Evolutionary conservation across 2,888 invertebrate genomes (phyloP).

Genomic region (Nasonovia ribisnigri): DNA sequence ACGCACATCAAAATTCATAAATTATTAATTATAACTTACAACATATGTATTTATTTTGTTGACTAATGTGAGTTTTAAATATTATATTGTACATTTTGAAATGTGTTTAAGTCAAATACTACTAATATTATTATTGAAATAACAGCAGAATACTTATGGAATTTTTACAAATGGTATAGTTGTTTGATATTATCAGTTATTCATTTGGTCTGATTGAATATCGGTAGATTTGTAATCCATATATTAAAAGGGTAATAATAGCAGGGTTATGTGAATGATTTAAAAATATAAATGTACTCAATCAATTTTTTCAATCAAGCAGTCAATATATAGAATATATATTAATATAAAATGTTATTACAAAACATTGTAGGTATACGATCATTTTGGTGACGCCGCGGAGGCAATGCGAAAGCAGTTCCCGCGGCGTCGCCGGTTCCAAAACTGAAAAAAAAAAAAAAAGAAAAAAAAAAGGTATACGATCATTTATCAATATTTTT

Average conservation of each 20-base stretch:
- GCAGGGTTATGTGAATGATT: neutral
- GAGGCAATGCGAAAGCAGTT: too few species aligned
- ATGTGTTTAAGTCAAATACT: too few species aligned
- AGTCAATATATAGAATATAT: neutral
- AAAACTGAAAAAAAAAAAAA: too few species aligned
- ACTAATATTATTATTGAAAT: too few species aligned
- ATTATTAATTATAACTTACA: neutral
- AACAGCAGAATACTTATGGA: neutral
- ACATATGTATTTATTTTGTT: neutral
- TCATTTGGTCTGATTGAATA: neutral
- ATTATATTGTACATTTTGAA: neutral
- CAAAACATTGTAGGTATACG: neutral
- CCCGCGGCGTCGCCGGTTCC: too few species aligned
- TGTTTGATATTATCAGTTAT: neutral
- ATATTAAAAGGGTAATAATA: neutral
- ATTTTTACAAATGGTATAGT: neutral
- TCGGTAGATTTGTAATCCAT: neutral
- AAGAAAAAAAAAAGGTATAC: too few species aligned
- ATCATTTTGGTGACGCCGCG: too few species aligned
- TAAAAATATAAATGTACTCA: neutral
- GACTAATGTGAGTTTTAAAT: neutral
- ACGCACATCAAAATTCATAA: neutral
- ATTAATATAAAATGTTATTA: neutral
- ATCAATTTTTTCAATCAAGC: neutral
- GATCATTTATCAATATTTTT: slow-evolving; percentile 14